phyloP scores from a whole-genome alignment of 2,888 invertebrate species.

The Shargacucullia verbasci region DNA sequence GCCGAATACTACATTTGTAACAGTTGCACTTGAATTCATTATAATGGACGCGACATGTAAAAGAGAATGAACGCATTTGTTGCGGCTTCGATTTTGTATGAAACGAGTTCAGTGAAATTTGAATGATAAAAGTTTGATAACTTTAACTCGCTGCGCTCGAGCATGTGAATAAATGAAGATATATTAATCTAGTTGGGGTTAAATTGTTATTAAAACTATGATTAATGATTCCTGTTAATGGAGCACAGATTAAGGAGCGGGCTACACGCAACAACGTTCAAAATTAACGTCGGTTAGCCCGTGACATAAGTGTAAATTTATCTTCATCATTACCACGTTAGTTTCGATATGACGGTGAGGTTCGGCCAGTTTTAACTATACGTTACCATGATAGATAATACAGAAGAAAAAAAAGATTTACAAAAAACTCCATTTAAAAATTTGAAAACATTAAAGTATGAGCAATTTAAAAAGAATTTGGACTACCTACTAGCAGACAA shows the following conservation, averaged over 20 bases:
- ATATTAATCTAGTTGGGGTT: constrained; percentile 88
- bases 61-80: constrained; percentile 74
- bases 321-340: constrained; percentile 84
- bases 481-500: constrained; percentile 12
- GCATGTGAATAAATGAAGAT: constrained; percentile 86
- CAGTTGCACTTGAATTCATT: constrained; percentile 83
- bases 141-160: constrained; percentile 64
- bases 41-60: constrained; percentile 61
- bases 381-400: constrained; percentile 61
- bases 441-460: constrained; percentile 6
- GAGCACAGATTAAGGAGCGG: constrained; percentile 85
- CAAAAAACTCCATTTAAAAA: constrained; percentile 42
- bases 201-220: constrained; percentile 89
- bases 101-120: constrained; percentile 74
- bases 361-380: constrained; percentile 56
- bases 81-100: constrained; percentile 80
- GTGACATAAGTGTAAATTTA: constrained; percentile 82
- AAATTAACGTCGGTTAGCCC: constrained; percentile 79
- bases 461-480: too few species aligned
- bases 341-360: constrained; percentile 65
- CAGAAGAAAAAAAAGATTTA: constrained; percentile 55
- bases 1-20: constrained; percentile 78
- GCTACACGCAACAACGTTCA: constrained; percentile 80
- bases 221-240: constrained; percentile 86
- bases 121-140: constrained; percentile 84